A percentile compares a stretch with the other conserved stretches of the same genome.
Evolutionary conservation across 2,888 invertebrate genomes (phyloP).

Genomic region (Aspidapion aeneum): DNA sequence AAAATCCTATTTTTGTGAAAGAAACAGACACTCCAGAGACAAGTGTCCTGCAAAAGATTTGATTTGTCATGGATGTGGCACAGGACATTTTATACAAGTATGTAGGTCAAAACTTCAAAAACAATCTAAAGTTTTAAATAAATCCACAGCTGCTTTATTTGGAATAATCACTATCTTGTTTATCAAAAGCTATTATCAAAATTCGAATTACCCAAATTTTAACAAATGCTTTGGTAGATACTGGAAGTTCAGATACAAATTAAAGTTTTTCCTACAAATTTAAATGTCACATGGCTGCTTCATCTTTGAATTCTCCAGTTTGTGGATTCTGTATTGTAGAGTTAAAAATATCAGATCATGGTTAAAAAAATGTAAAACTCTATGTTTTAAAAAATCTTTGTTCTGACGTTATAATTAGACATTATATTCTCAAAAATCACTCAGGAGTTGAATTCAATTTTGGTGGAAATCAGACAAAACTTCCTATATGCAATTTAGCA

Average conservation of each 20-base stretch:
- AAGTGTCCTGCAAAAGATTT: constrained; percentile 1
- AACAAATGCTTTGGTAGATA: constrained; percentile 4
- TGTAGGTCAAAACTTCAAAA: constrained; percentile 3
- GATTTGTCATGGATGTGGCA: no score
- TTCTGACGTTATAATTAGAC: not conserved
- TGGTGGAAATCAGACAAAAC: not conserved
- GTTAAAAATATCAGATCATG: not conserved
- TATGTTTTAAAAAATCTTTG: constrained; percentile 2
- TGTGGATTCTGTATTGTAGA: not conserved
- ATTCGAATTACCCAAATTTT: not conserved
- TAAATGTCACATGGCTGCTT: not conserved
- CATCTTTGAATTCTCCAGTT: constrained; percentile 2
- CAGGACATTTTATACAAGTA: no score
- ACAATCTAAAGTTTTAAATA: not conserved
- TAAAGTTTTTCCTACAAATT: not conserved
- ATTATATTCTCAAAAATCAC: not conserved
- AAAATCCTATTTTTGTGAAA: constrained; percentile 1
- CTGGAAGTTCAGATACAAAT: constrained; percentile 2
- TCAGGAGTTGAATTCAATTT: not conserved
- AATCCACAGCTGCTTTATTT: constrained; percentile 1
- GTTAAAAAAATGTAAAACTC: not conserved
- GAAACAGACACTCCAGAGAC: constrained; percentile 3
- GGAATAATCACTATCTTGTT: not conserved
- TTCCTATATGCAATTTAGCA: not conserved
- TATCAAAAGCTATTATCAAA: not conserved